phyloP scores from a whole-genome alignment of 2,888 invertebrate genomes.

The Macrophya alboannulata region DNA sequence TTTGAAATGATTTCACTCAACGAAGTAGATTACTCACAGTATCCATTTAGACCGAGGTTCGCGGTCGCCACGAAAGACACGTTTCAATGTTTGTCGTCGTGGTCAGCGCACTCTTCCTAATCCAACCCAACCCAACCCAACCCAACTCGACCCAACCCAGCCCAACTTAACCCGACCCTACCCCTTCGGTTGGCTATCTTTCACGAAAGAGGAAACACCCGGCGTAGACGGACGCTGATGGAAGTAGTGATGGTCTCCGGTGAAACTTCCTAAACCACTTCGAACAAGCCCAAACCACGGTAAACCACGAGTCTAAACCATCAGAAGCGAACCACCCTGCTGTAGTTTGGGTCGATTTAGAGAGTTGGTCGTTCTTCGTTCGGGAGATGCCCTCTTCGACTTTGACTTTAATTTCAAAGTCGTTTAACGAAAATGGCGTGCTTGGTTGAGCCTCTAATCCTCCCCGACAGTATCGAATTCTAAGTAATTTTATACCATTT shows the following conservation, averaged over 20 bases:
- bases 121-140: constrained; percentile 32
- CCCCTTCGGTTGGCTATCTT: constrained; percentile 50
- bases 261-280: constrained; percentile 69
- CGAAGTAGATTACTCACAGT: constrained; percentile 40
- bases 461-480: constrained; percentile 1
- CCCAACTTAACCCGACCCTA: constrained; percentile 12
- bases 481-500: constrained; percentile 6
- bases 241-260: constrained; percentile 72
- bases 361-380: constrained; percentile 46
- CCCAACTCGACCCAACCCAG: background rate
- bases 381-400: constrained; percentile 45
- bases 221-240: constrained; percentile 68
- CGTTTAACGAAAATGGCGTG: constrained; percentile 31
- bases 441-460: background rate
- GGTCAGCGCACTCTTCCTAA: constrained; percentile 53
- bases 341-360: constrained; percentile 44
- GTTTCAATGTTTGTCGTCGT: constrained; percentile 51
- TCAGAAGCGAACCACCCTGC: constrained; percentile 29
- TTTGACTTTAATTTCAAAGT: constrained; percentile 44
- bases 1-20: constrained; percentile 40
- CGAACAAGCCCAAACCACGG: constrained; percentile 51
- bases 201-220: constrained; percentile 59
- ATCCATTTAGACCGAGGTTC: constrained; percentile 33
- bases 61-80: constrained; percentile 41
- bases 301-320: constrained; percentile 52